Evolutionary conservation across 1,140 invertebrate species (phyloP), one percentile per base, ranked within the genome.

Genomic region (Megathymus violae): DNA sequence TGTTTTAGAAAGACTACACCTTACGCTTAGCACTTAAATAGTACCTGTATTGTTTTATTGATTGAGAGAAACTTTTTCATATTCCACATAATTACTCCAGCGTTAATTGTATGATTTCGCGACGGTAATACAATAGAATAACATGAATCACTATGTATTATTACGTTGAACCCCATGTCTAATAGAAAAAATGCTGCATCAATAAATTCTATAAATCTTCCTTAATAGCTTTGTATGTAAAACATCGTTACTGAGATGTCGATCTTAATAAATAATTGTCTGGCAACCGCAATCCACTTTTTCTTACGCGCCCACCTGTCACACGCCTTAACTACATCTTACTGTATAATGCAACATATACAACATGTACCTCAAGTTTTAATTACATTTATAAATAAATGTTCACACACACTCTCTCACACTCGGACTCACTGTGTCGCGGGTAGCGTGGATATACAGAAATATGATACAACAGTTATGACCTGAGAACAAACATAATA

Each of bases 241-340:
- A 41, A 59, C 62, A 59, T 19, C 50, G 50, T 56, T 54, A 61
- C 34, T 56, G 36, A 67, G 54, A 69, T 52, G 61, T 71, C 62
- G 65, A 79, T 76, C 69, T 72, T 64, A 76, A 71, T 76, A 75
- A 76, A 73, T 66, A 76, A 74, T 74, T 70, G 64, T 67, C 70
- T 59, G 62, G 67, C 69, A 66, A 67, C 66, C 64, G 54, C 61
- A 69, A 50, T 69, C 62, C 58, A 72, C 73, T 74, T 77, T 74
- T 71, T 70, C 62, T 22, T 69, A 51, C 14, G 38, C 54, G 47
- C 62, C 58, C 64, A 71, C 71, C 71, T 71, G 77, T 74, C 70
- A 38, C 66, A 59, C 38, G 47, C 64, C 64, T 44, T 59, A 63
- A 52, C 43, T 63, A 38, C 43, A 62, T 31, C 27, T 6, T 62